Base-by-base conservation (phyloP, 2,113 vertebrate genomes). In the Elephantulus edwardii region DNA sequence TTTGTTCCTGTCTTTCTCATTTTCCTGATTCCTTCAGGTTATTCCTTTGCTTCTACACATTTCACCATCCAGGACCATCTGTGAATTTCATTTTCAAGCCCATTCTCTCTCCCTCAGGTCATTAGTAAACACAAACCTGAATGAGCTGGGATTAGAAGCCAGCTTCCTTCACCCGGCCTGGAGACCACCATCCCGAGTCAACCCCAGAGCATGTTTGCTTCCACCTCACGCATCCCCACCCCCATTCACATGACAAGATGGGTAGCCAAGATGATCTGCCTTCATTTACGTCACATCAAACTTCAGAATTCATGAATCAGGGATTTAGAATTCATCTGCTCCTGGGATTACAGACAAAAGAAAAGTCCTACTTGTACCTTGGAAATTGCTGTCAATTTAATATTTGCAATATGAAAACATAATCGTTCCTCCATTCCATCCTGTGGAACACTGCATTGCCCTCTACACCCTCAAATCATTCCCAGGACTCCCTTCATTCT, bases 21-120 rank as follows among this genome's bases (percentile, higher is more conserved):
- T 95, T 93, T 86, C 88, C 90, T 94, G 81, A 95, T 91, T 95
- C 95, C 95, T 95, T 89, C 88, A 95, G 76, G 88, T 93, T 88
- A 46, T 90, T 81, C 88, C 35, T 85, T 93, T 88, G 26, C 81
- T 90, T 92, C 70, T 38, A 52, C 76, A 77, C 83, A 88, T 83
- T 88, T 88, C 91, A 83, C 87, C 62, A 80, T 72, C 52, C 62
- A 28, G 66, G 83, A 42, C 95, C 91, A 86, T 91, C 95, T 96
- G 94, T 60, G 74, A 92, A 95, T 91, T 94, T 90, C 95, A 95
- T 96, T 90, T 92, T 64, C 83, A 77, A 80, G 90, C n/a, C 64
- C 38, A 81, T 83, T 68, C 89, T 76, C 14, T n/a, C 40, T 94
- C 86, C 87, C 88, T 48, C 35, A 83, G 44, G 79, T 80, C 58